phyloP scores from a whole-genome alignment of 2,113 vertebrate species.

The Cyrtonyx montezumae region DNA sequence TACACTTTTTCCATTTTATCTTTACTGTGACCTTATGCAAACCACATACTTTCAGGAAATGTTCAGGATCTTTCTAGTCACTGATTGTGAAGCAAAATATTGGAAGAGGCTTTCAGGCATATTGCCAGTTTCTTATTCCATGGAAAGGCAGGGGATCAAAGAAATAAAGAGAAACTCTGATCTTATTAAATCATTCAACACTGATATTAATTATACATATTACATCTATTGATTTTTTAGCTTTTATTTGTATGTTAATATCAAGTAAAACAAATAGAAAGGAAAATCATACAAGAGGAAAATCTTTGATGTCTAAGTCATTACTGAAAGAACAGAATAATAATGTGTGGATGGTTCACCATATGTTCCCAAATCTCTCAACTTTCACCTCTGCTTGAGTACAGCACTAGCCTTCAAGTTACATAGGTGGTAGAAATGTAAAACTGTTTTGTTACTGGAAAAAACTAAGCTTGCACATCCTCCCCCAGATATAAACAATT shows the following conservation, averaged over 20 bases:
- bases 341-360: not conserved
- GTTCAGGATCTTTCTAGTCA: constrained; percentile 37
- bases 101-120: not conserved
- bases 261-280: not conserved
- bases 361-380: not conserved
- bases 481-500: not conserved
- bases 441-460: not conserved
- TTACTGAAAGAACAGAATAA: not conserved
- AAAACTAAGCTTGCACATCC: not conserved
- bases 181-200: not conserved
- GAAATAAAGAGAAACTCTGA: not conserved
- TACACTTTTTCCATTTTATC: constrained; percentile 23
- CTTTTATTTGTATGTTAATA: not conserved
- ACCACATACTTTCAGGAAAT: constrained; percentile 35
- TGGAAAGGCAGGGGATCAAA: constrained; percentile 7
- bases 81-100: not conserved
- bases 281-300: not conserved
- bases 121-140: constrained; percentile 12
- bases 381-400: not conserved
- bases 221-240: not conserved
- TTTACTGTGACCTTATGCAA: constrained; percentile 48
- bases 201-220: not conserved
- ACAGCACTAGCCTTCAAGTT: not conserved
- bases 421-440: not conserved
- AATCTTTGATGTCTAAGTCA: not conserved